A percentile compares a stretch with the other conserved stretches of the same genome.
Evolutionary conservation across 2,113 vertebrate genomes (phyloP).

Genomic region (Forbesichthys papilliferus): DNA sequence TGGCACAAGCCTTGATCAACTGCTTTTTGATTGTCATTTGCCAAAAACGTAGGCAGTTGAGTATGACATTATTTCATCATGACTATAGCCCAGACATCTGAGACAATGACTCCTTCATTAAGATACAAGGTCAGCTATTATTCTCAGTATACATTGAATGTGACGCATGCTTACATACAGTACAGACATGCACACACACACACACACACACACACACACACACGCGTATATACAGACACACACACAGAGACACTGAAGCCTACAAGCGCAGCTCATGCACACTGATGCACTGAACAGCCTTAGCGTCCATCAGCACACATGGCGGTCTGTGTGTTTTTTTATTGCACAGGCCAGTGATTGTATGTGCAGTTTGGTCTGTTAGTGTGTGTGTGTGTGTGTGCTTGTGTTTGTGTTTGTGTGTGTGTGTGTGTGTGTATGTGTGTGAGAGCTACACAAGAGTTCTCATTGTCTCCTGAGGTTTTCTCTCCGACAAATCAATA

Average conservation of each 20-base stretch:
- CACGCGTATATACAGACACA: neutral
- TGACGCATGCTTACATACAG: conserved; percentile 40
- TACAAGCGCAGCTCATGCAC: neutral
- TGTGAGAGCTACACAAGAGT: conserved; percentile 57
- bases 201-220: neutral
- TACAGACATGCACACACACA: conserved; percentile 28
- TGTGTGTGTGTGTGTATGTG: neutral
- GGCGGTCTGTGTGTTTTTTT: conserved; percentile 38
- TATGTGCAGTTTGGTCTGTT: conserved; percentile 17
- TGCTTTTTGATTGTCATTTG: too few species aligned
- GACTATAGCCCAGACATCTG: conserved; percentile 31
- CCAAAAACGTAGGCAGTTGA: too few species aligned
- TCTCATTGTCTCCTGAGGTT: conserved; percentile 66
- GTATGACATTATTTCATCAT: neutral
- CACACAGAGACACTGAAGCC: neutral
- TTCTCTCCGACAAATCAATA: conserved; percentile 60
- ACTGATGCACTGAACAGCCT: conserved; percentile 40
- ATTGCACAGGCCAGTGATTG: conserved; percentile 13
- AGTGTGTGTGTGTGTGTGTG: conserved; percentile 27
- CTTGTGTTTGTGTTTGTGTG: conserved; percentile 21
- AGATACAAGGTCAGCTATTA: conserved; percentile 50
- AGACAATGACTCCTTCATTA: conserved; percentile 55
- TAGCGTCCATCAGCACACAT: conserved; percentile 50
- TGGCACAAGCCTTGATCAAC: too few species aligned
- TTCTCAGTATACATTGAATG: conserved; percentile 46